These are phyloP conservation scores for Andrena hattorfiana DNA, from an alignment of 2,888 invertebrate genomes.

Conservation along the genomic window DNA sequence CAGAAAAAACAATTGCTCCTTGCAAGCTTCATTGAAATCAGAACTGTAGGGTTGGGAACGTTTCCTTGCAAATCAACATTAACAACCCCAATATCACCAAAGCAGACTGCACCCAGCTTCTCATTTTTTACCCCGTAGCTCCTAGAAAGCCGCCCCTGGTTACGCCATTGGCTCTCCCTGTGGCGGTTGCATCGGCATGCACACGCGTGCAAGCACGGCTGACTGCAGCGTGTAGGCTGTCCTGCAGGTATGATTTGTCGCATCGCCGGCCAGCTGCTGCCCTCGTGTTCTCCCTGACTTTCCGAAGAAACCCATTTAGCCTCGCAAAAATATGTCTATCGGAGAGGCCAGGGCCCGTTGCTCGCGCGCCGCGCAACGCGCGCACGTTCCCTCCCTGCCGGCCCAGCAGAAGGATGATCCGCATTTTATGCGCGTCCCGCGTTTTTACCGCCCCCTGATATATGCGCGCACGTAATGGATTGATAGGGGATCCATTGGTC, in stretches of 20 bases:
- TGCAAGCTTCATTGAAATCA: no score
- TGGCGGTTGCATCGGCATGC: slow-evolving; percentile 60
- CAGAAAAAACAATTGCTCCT: no score
- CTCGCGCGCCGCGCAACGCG: slow-evolving; percentile 37
- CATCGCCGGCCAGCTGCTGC: slow-evolving; percentile 81
- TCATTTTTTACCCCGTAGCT: neutral
- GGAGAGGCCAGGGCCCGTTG: slow-evolving; percentile 39
- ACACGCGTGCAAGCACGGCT: slow-evolving; percentile 42
- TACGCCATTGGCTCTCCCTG: slow-evolving; percentile 52
- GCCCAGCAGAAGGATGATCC: slow-evolving; percentile 26
- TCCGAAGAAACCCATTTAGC: slow-evolving; percentile 67
- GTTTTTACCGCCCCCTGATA: slow-evolving; percentile 30
- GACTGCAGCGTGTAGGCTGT: slow-evolving; percentile 72
- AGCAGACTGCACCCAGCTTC: no score
- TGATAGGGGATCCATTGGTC: slow-evolving; percentile 19
- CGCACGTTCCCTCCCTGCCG: slow-evolving; percentile 32
- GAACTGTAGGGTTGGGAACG: no score
- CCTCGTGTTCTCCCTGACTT: slow-evolving; percentile 69
- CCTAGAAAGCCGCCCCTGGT: slow-evolving; percentile 43
- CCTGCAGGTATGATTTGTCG: slow-evolving; percentile 82
- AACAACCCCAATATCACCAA: no score
- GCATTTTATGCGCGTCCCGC: slow-evolving; percentile 10
- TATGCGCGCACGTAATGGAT: slow-evolving; percentile 22
- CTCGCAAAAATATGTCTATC: slow-evolving; percentile 68
- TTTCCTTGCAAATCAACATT: no score